Evolutionary conservation across 2,888 invertebrate species (phyloP), one percentile per base, ranked within the genome.

Genomic region (Reticulitermes lucifugus): DNA sequence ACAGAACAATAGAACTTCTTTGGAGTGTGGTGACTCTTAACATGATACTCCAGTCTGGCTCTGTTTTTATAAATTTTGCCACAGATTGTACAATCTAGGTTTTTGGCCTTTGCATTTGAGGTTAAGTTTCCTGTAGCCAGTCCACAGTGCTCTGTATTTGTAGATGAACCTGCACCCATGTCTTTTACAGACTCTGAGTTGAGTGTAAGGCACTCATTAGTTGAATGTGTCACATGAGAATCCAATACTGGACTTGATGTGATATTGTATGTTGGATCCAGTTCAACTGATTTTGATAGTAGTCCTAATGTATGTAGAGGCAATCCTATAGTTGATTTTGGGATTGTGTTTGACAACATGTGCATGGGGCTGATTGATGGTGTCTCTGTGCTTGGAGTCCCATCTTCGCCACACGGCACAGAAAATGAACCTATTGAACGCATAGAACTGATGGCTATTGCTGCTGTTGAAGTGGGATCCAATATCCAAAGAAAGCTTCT

Each of bases 401-500:
- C 55, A 55, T 12, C 65, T 65, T 65, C 65, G n/a, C 25, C 25
- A 25, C n/a, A 10, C 6, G 65, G 7, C n/a, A 25, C 7, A 6
- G 25, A 25, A 7, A 25, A 6, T 65, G 65, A 65, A 25, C 25
- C 65, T 65, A 65, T 25, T 6, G 65, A 25, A 25, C 25, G 65
- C 65, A 65, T 65, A 65, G 65, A 65, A n/a, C n/a, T n/a, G 25
- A 65, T 25, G 25, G 65, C n/a, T 25, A 65, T 65, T 65, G 65
- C 65, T 10, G n/a, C 65, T 25, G 77, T 9, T 46, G 77, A 77
- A n/a, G 77, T n/a, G 41, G 77, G 77, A 46, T 77, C 77, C 77
- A 77, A 77, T 77, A 77, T 77, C 77, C 77, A 77, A n/a, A 77
- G 77, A 46, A 77, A 77, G 46, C 77, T 77, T 77, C 77, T 77